A percentile compares a stretch with the other conserved stretches of the same genome.
These are phyloP conservation scores for Radopholus similis DNA, from an alignment of 1,140 invertebrate species.

Conservation along the genomic window DNA sequence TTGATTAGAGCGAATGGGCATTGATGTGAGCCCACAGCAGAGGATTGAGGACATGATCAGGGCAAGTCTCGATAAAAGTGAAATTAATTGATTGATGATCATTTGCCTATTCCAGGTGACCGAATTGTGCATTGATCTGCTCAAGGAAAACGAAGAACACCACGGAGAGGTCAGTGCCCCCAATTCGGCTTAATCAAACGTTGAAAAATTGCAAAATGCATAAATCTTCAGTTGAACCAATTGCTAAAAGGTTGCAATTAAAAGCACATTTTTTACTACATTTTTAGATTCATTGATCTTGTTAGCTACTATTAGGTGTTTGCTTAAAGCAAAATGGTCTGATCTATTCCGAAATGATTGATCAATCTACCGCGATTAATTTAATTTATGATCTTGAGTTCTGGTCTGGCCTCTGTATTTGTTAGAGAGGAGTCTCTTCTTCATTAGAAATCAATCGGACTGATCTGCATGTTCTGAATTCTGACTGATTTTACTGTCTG, in stretches of 20 bases:
- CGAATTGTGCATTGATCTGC: conserved; percentile 92
- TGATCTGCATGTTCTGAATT: not conserved
- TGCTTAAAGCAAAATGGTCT: not conserved
- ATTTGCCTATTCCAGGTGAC: no score
- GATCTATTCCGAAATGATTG: not conserved
- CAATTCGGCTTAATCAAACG: not conserved
- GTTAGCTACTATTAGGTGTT: not conserved
- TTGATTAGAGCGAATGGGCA: conserved; percentile 56
- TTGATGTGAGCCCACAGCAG: conserved; percentile 54
- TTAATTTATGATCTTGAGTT: not conserved
- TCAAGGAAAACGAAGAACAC: conserved; percentile 98
- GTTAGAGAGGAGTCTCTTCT: no score
- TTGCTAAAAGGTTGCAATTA: not conserved
- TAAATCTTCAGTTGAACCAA: not conserved
- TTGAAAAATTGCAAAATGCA: no score
- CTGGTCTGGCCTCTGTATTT: not conserved
- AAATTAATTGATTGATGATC: no score
- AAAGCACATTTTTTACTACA: not conserved
- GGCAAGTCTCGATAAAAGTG: no score
- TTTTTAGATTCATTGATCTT: not conserved
- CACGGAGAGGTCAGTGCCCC: conserved; percentile 87
- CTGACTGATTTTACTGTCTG: no score
- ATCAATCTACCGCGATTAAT: no score
- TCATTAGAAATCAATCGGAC: not conserved
- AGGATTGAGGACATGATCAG: conserved; percentile 86